Conservation (phyloP, 2,113 vertebrate genomes). For the Reinhardtius hippoglossoides region DNA sequence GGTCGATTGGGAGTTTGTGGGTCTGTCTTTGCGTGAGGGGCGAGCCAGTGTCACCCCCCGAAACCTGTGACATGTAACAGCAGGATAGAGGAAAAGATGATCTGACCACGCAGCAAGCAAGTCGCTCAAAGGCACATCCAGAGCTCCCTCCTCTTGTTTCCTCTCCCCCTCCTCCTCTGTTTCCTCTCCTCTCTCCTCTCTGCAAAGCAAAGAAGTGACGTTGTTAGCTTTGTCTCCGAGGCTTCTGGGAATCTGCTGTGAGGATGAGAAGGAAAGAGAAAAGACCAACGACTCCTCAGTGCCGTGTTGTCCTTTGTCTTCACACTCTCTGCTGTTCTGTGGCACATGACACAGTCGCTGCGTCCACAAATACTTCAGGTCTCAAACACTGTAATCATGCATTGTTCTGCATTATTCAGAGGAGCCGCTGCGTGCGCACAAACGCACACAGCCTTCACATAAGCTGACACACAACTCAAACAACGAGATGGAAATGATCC, state of each 20-base stretch:
- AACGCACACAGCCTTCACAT: background rate
- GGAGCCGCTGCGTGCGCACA: background rate
- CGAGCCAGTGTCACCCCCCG: constrained; percentile 24
- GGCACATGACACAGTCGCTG: no score
- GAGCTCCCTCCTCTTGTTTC: constrained; percentile 5
- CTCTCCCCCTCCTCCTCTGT: background rate
- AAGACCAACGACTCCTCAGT: background rate
- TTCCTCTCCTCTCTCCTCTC: background rate
- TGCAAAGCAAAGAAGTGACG: constrained; percentile 7
- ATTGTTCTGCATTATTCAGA: background rate
- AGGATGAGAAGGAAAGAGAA: background rate
- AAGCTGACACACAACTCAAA: constrained; percentile 16
- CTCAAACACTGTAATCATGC: background rate
- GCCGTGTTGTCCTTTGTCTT: background rate
- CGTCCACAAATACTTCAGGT: background rate
- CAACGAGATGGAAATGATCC: background rate
- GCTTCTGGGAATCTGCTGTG: background rate
- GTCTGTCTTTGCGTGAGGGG: background rate
- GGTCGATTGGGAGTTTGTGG: constrained; percentile 21
- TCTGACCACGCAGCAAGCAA: constrained; percentile 1
- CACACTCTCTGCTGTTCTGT: background rate
- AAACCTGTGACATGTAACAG: constrained; percentile 50
- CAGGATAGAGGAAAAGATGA: constrained; percentile 25
- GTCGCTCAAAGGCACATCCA: background rate
- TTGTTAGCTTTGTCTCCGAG: background rate